Evolutionary conservation across 2,113 vertebrate genomes (phyloP).

Genomic region (Xyliphius kryptos): DNA sequence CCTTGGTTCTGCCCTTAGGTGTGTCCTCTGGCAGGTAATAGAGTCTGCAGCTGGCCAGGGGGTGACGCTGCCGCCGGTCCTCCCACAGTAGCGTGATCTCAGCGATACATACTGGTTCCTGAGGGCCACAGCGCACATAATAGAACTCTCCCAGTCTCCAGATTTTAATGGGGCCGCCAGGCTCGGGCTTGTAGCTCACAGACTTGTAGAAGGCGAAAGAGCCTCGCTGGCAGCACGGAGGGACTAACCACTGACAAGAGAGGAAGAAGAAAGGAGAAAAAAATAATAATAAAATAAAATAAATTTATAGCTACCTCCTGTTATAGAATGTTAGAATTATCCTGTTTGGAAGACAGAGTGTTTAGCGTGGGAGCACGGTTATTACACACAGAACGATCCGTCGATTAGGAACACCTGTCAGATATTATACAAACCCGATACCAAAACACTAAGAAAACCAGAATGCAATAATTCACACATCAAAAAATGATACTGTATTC

Average conservation of each 20-base stretch:
- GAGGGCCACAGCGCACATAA: conserved; percentile 64
- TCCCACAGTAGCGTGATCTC: conserved; percentile 75
- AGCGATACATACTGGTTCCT: conserved; percentile 67
- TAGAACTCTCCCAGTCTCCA: conserved; percentile 73
- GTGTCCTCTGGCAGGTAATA: conserved; percentile 74
- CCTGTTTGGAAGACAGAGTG: no score
- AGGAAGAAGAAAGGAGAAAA: no score
- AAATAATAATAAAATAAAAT: no score
- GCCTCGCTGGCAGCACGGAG: conserved; percentile 69
- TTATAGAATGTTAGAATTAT: no score
- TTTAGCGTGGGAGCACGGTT: no score
- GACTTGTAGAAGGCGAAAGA: conserved; percentile 72
- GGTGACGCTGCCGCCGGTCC: conserved; percentile 62
- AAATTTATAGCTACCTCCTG: no score
- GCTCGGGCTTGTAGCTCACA: conserved; percentile 53
- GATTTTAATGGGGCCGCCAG: conserved; percentile 48
- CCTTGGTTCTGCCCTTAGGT: conserved; percentile 62
- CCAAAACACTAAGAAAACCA: no score
- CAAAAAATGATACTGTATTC: no score
- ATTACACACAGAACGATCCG: no score
- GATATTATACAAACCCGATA: no score
- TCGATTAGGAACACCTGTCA: no score
- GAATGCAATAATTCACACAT: no score
- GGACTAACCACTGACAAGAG: conserved; percentile 63
- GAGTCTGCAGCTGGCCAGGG: conserved; percentile 68